A percentile compares a stretch with the other conserved stretches of the same genome.
Evolutionary conservation across 2,797 vertebrate species (phyloP).

Genomic region (Sebastes umbrosus): DNA sequence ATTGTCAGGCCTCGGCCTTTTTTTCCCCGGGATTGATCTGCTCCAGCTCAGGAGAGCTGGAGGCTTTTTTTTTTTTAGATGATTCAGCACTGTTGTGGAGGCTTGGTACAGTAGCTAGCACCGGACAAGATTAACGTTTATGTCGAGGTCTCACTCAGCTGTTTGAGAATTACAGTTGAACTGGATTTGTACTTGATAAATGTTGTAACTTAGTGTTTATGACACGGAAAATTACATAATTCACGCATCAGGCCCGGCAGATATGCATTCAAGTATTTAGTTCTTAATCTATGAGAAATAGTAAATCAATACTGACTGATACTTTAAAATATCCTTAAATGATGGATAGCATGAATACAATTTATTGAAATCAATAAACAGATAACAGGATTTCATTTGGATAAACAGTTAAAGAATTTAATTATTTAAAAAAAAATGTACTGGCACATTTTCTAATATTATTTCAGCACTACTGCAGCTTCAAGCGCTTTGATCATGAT

Average conservation of each 20-base stretch:
- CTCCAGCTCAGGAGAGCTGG: not conserved
- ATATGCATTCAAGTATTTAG: not conserved
- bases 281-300: not conserved
- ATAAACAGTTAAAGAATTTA: not conserved
- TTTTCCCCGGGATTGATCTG: constrained; percentile 31
- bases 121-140: constrained; percentile 8
- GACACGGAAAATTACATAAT: not conserved
- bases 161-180: constrained; percentile 1
- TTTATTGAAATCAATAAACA: not conserved
- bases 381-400: not conserved
- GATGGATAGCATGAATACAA: not conserved
- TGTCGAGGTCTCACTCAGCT: not conserved
- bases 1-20: not conserved
- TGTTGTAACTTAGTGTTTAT: not conserved
- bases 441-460: not conserved
- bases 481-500: not conserved
- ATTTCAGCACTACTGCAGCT: not conserved
- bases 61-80: constrained; percentile 21
- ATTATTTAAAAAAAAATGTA: no score
- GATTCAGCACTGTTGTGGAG: constrained; percentile 15
- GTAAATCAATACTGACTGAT: not conserved
- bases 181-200: not conserved
- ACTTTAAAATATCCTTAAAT: not conserved
- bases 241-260: not conserved
- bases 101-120: not conserved